phyloP scores from a whole-genome alignment of 1,140 invertebrate species.

The Drosophila serrata region DNA sequence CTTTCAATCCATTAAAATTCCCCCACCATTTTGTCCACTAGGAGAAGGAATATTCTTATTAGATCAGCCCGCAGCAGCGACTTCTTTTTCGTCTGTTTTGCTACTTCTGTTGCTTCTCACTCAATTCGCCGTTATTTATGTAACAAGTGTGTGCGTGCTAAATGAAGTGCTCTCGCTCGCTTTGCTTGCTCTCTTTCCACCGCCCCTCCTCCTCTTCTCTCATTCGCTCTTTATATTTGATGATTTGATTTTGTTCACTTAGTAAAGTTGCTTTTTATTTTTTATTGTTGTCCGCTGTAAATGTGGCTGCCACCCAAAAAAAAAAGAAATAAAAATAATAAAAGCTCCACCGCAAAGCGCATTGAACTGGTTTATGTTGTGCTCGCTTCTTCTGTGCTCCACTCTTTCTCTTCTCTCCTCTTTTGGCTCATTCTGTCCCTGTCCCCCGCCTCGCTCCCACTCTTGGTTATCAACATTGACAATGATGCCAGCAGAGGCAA shows the following conservation, averaged over 20 bases:
- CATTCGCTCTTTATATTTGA: constrained; percentile 50
- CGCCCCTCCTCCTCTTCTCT: neutral
- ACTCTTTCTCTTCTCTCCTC: constrained; percentile 14
- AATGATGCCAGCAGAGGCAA: constrained; percentile 49
- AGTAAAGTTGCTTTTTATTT: constrained; percentile 44
- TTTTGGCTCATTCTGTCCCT: constrained; percentile 23
- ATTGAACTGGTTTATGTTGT: constrained; percentile 77
- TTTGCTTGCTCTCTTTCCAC: constrained; percentile 16
- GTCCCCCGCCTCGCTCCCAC: neutral
- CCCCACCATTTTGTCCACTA: constrained; percentile 27
- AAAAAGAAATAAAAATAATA: constrained; percentile 44
- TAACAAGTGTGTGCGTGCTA: constrained; percentile 80
- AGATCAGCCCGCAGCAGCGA: constrained; percentile 63
- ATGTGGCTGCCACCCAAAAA: constrained; percentile 31
- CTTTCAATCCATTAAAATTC: neutral
- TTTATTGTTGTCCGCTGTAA: constrained; percentile 37
- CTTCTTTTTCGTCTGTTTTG: constrained; percentile 68
- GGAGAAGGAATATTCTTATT: constrained; percentile 58
- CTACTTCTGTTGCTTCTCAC: constrained; percentile 64
- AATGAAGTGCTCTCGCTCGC: constrained; percentile 61
- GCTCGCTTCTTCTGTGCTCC: constrained; percentile 40
- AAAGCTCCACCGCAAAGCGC: constrained; percentile 67
- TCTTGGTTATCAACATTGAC: constrained; percentile 68
- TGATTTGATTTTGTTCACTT: constrained; percentile 56
- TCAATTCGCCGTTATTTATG: constrained; percentile 81